A percentile compares a stretch with the other conserved stretches of the same genome.
Conservation (phyloP, 1,140 invertebrate genomes). For the Drosophila nikananu region DNA sequence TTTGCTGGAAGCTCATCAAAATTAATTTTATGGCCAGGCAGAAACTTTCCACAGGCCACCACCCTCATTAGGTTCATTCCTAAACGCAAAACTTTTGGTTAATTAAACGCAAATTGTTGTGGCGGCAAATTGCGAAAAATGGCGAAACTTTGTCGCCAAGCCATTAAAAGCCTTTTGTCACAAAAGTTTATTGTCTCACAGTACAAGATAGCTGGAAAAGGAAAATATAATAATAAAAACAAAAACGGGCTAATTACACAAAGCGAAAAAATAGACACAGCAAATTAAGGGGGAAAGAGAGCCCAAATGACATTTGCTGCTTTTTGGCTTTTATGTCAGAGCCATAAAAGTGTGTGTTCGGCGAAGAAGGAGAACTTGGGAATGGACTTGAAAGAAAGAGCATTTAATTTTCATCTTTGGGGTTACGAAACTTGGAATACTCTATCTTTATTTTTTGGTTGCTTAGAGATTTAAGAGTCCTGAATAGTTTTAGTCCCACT, state of each 20-base stretch:
- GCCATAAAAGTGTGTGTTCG: conserved; percentile 66
- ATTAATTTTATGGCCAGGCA: conserved; percentile 80
- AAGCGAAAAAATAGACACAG: conserved; percentile 24
- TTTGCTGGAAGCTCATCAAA: conserved; percentile 70
- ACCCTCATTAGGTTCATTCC: conserved; percentile 60
- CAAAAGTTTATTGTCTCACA: conserved; percentile 75
- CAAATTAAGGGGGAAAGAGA: conserved; percentile 1
- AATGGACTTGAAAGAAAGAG: neutral
- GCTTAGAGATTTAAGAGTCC: too few relatives aligned
- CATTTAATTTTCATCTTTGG: neutral
- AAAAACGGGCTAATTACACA: conserved; percentile 76
- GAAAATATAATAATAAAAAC: conserved; percentile 12
- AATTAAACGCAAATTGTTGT: conserved; percentile 83
- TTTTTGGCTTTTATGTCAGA: conserved; percentile 67
- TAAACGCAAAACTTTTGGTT: conserved; percentile 76
- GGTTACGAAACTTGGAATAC: neutral
- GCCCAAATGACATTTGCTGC: conserved; percentile 60
- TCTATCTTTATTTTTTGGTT: neutral
- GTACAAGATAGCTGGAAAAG: conserved; percentile 27
- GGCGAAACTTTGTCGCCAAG: conserved; percentile 80
- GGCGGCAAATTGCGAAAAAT: conserved; percentile 83
- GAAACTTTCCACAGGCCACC: conserved; percentile 68
- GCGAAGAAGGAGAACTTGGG: neutral
- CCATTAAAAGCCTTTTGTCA: conserved; percentile 79
- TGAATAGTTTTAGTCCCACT: neutral